Evolutionary conservation across 2,113 vertebrate genomes (phyloP).

Genomic region (Anser cygnoides): DNA sequence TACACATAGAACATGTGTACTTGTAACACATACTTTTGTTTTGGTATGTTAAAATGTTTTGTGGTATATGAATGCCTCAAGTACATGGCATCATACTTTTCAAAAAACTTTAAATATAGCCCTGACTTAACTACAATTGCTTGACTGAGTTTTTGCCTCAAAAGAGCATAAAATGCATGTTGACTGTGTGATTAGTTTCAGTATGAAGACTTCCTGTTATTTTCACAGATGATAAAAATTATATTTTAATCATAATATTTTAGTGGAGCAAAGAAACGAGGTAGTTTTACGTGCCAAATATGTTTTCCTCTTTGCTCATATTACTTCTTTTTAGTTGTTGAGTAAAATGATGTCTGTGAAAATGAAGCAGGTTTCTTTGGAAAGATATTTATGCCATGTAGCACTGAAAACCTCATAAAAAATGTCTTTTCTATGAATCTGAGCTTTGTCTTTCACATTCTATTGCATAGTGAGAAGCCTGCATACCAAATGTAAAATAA

Average conservation of each 20-base stretch:
- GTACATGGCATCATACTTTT: not conserved
- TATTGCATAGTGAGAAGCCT: not conserved
- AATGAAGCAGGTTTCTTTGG: not conserved
- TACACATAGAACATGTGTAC: not conserved
- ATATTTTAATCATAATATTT: not conserved
- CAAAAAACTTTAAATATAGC: not conserved
- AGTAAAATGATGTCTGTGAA: not conserved
- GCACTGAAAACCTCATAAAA: not conserved
- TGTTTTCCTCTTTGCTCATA: not conserved
- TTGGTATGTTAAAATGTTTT: not conserved
- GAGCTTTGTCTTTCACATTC: not conserved
- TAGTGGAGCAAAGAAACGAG: not conserved
- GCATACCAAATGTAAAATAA: not conserved
- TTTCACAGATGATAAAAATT: not conserved
- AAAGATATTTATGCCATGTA: not conserved
- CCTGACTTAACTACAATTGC: not conserved
- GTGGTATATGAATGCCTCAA: not conserved
- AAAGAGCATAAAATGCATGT: not conserved
- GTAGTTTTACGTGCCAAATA: not conserved
- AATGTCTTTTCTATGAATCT: not conserved
- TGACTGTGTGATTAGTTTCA: not conserved
- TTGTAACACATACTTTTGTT: not conserved
- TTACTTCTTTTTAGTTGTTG: not conserved
- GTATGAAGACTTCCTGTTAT: not conserved
- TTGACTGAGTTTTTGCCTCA: not conserved